Evolutionary conservation across 2,888 invertebrate species (phyloP), one percentile per base, ranked within the genome.

Genomic region (Yponomeuta evonymella): DNA sequence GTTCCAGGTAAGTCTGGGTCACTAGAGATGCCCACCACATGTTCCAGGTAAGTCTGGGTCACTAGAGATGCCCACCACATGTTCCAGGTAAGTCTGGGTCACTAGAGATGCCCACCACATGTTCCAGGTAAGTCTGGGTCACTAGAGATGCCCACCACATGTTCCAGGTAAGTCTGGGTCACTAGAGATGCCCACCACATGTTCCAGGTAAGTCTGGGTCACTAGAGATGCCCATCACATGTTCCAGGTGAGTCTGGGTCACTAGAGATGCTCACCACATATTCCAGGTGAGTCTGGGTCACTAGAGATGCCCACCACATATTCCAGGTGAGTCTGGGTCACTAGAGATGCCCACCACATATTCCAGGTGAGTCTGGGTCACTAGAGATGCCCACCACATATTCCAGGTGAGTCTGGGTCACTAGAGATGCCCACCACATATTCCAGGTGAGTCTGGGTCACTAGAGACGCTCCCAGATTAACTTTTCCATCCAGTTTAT

Each of bases 61-160:
- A 99, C 99, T 0, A 99, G 99, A 71, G 99, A 99, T 0, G 98
- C 99, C 92, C 99, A 99, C 92, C 95, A 96, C 77, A 95, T 98
- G 74, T 93, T 99, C 72, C 97, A 97, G 67, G 96, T 99, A 74
- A 67, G 96, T 99, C 74, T 99, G 99, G 99, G 98, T 99, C 71
- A 93, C 98, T 0, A 94, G 97, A 75, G 97, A 97, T 85, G 97
- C 98, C 6, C 96, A 95, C 83, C 94, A 95, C 72, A 97, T 97
- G 91, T 99, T 99, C 89, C 96, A 97, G 91, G 96, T 93, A 98
- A 15, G 97, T 66, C 96, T 99, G 75, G 99, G 99, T 99, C 93
- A 98, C 0, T 23, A 94, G 97, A 75, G 97, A 97, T 85, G 97
- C 98, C 5, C 96, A 99, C 99, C 88, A 98, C 98, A 71, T 8